These are phyloP conservation scores for Bothrops jararaca DNA, from an alignment of 2,113 vertebrate genomes.

Conservation along the genomic window DNA sequence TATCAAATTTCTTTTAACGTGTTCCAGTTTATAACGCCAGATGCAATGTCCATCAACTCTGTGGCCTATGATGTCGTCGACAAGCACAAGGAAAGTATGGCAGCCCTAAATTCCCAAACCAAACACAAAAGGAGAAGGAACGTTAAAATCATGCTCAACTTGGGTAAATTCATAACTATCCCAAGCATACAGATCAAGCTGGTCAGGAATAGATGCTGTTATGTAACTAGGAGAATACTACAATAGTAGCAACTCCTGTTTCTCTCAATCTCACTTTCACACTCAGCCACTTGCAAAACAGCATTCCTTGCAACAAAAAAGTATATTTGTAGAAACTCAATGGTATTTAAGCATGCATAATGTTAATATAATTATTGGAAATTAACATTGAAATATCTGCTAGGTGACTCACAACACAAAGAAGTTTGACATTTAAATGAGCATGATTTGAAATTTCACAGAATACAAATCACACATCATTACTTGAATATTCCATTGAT, in stretches of 20 bases:
- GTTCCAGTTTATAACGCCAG: not conserved
- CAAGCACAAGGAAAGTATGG: not conserved
- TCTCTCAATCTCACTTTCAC: not conserved
- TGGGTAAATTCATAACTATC: not conserved
- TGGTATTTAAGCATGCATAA: conserved; percentile 13
- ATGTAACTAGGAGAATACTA: not conserved
- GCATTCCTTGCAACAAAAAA: not conserved
- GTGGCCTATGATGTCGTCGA: not conserved
- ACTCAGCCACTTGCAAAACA: not conserved
- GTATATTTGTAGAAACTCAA: not conserved
- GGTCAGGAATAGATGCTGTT: not conserved
- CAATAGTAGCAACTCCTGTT: not conserved
- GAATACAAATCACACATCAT: conserved; percentile 41
- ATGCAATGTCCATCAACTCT: not conserved
- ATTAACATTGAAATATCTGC: conserved; percentile 46
- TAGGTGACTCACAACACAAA: conserved; percentile 49
- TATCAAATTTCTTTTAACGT: not conserved
- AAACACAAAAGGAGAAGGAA: not conserved
- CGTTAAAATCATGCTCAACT: not conserved
- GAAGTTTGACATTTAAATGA: conserved; percentile 51
- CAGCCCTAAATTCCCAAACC: not conserved
- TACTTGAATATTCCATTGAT: conserved; percentile 17
- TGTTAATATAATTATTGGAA: conserved; percentile 50
- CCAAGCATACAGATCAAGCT: not conserved
- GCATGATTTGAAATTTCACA: conserved; percentile 48